Base-by-base conservation (phyloP, 2,113 vertebrate genomes). In the Poeciliopsis prolifica region DNA sequence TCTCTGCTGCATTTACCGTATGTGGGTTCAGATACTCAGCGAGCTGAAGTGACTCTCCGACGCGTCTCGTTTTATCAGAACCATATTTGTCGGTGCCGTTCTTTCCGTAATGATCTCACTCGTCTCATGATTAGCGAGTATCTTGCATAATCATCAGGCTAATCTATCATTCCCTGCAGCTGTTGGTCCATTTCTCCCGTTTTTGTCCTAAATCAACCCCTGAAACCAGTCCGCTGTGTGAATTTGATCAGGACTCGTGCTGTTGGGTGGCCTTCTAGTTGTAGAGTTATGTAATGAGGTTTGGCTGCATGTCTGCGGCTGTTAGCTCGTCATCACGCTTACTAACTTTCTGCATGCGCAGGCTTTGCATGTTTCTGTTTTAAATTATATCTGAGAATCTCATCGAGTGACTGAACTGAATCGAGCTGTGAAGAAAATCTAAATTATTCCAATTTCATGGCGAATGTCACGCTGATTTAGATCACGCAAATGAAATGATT, bases 261-360 rank as follows among this genome's bases (percentile, higher is more conserved):
- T 58, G 71, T 78, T 70, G 66, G 74, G 67, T 42, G 26, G 48
- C 79, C 70, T 84, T 72, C 48, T 74, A 65, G 81, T 87, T 82
- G 84, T 83, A 79, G 76, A 87, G 77, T 91, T 88, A 91, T 72
- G 77, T 86, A 92, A 91, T 75, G 40, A 68, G 77, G 79, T 89
- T 80, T 75, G 77, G 79, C 48, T 76, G 81, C 71, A 82, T 77
- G 83, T 78, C 61, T 82, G 84, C 77, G 80, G 44, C 74, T 77
- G 82, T 78, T 77, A 84, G 77, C 72, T 74, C 74, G 44, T 65
- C 1, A 12, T 26, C 72, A 63, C 44, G 54, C 71, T 85, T 75
- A 73, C 48, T 24, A 3, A 29, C 33, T 54, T 66, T 75, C 28
- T 79, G 58, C 68, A 66, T 2, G 2, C 65, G 61, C 51, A 65